Base-by-base conservation (phyloP, 2,888 invertebrate species). In the Bellardia pandia region DNA sequence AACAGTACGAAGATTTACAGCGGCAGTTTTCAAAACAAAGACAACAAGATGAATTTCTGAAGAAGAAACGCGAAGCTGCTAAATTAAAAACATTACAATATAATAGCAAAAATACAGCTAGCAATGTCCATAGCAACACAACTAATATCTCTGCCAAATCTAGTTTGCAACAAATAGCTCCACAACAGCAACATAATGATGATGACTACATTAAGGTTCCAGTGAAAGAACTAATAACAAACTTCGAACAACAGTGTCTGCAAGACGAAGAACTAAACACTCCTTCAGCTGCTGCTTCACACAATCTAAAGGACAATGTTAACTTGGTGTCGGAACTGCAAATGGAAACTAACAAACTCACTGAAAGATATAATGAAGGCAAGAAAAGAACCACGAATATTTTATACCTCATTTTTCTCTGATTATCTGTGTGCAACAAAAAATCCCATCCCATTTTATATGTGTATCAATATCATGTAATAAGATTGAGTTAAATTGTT, bases 221-320 rank as follows among this genome's bases (percentile, higher is more conserved):
- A 40, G 94, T 94, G 0, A 94, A 92, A 88, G 91, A 93, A 69
- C 91, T 96, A 48, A 96, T 96, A 71, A 94, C 94, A 86, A 95
- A 94, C 89, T 96, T 96, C 89, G 96, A 96, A 90, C 94, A 95
- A 90, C 95, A 95, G n/a, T 58, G 68, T 14, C 45, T 56, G 11
- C 82, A 85, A 40, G 69, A 78, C 0, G 84, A 68, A 9, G 72
- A 64, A 69, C 30, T 13, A n/a, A 60, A 45, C 14, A 5, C 9
- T 1, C 42, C 42, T 3, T 4, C 62, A 33, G 9, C 5, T 42
- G 2, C 11, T 23, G 14, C 42, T 56, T 14, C 60, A 33, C 7
- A 42, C 60, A 37, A 23, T 9, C 30, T 16, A 33, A 69, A 53
- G 2, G 33, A 69, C 4, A 14, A 68, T 16, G 14, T 14, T 8